A percentile compares a stretch with the other conserved stretches of the same genome.
phyloP scores from a whole-genome alignment of 2,888 invertebrate species.

The Smittia sp. region DNA sequence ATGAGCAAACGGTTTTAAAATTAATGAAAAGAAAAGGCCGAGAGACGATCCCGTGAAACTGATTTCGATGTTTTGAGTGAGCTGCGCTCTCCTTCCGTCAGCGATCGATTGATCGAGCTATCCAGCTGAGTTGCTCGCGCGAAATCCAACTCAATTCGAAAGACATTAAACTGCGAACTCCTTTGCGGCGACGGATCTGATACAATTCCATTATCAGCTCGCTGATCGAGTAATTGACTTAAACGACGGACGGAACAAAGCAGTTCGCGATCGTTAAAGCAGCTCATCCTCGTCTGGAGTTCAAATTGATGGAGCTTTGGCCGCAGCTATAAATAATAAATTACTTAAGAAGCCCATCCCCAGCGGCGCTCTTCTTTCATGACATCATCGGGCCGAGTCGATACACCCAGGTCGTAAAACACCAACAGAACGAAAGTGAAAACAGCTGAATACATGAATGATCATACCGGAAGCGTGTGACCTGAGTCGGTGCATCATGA shows the following conservation, averaged over 20 bases:
- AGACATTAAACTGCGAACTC: not conserved
- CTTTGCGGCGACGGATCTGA: not conserved
- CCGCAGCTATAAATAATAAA: too few species aligned
- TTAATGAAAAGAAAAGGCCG: not conserved
- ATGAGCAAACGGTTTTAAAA: slow-evolving; percentile 24
- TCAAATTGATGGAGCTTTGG: too few species aligned
- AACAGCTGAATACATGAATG: too few species aligned
- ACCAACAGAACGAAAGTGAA: too few species aligned
- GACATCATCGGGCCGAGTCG: too few species aligned
- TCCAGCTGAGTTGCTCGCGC: not conserved
- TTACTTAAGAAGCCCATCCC: too few species aligned
- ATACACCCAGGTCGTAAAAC: too few species aligned
- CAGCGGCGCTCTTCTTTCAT: too few species aligned
- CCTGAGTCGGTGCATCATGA: not conserved
- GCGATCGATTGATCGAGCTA: not conserved
- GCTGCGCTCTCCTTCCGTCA: not conserved
- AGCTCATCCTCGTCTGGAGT: too few species aligned
- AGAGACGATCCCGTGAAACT: not conserved
- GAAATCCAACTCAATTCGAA: not conserved
- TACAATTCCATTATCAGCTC: not conserved
- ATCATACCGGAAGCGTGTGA: too few species aligned
- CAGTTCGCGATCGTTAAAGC: too few species aligned
- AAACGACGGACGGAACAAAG: too few species aligned
- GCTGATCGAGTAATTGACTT: not conserved
- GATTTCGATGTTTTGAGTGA: not conserved